A percentile compares a stretch with the other conserved stretches of the same genome.
Evolutionary conservation across 2,888 invertebrate genomes (phyloP).

Genomic region (Drosophila neonasuta): DNA sequence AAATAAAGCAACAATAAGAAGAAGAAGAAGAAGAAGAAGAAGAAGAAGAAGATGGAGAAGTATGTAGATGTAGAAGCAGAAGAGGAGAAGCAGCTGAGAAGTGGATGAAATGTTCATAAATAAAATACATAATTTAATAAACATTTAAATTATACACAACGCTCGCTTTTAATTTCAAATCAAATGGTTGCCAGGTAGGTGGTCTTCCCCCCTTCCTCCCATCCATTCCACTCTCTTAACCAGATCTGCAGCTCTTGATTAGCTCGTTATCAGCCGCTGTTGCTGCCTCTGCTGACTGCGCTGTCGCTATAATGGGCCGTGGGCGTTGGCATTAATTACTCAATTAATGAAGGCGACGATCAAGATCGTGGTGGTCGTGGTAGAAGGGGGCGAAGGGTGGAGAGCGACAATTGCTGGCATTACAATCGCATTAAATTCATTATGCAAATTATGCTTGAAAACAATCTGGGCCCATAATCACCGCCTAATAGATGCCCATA

Average conservation of each 20-base stretch:
- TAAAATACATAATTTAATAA: constrained; percentile 74
- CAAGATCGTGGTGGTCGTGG: constrained; percentile 2
- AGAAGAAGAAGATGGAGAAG: background rate
- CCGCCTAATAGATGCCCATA: constrained; percentile 55
- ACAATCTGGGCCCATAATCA: constrained; percentile 62
- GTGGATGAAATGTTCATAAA: constrained; percentile 51
- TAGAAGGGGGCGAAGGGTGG: background rate
- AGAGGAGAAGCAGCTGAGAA: constrained; percentile 16
- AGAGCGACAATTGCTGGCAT: constrained; percentile 45
- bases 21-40: constrained; percentile 2
- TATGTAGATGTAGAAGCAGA: constrained; percentile 1
- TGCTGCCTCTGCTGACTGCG: constrained; percentile 8
- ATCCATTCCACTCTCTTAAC: background rate
- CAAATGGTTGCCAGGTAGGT: constrained; percentile 33
- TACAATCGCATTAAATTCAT: constrained; percentile 68
- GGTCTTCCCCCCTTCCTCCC: constrained; percentile 21
- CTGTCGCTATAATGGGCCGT: constrained; percentile 28
- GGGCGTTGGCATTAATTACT: constrained; percentile 76
- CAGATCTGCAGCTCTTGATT: constrained; percentile 19
- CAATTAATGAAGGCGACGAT: constrained; percentile 60
- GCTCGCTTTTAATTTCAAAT: constrained; percentile 23
- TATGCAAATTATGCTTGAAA: constrained; percentile 62
- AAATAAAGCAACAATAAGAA: constrained; percentile 40
- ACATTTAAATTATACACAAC: constrained; percentile 66
- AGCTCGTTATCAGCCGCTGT: constrained; percentile 46